Evolutionary conservation across 2,888 invertebrate species (phyloP).

Genomic region (Scaptomyza tumidula): DNA sequence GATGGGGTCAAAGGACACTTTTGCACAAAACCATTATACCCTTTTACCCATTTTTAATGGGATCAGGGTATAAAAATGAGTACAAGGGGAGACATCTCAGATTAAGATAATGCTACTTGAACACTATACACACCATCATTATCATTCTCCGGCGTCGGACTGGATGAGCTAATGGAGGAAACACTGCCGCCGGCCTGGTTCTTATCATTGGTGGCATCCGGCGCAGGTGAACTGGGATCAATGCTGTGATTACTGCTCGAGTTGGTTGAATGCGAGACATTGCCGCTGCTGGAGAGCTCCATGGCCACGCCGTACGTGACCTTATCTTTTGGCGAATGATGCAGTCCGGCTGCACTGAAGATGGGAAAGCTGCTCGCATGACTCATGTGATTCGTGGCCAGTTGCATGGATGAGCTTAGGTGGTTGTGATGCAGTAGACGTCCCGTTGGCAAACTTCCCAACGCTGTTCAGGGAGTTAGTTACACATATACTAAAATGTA

Average conservation of each 20-base stretch:
- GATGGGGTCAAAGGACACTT: too few relatives aligned
- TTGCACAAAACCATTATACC: too few relatives aligned
- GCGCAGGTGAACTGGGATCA: conserved; percentile 83
- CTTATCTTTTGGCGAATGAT: conserved; percentile 73
- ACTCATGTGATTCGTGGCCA: conserved; percentile 80
- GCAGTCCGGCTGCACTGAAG: conserved; percentile 74
- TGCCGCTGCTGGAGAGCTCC: conserved; percentile 79
- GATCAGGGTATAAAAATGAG: too few relatives aligned
- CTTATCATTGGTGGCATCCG: conserved; percentile 78
- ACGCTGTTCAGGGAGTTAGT: conserved; percentile 61
- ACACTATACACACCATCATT: conserved; percentile 82
- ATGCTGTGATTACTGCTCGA: conserved; percentile 83
- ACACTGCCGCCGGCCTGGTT: conserved; percentile 82
- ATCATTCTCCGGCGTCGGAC: conserved; percentile 83
- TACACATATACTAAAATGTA: neutral
- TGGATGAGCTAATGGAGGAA: conserved; percentile 83
- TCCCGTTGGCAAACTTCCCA: conserved; percentile 81
- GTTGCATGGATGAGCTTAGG: conserved; percentile 83
- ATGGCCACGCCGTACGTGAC: conserved; percentile 67
- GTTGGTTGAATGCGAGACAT: conserved; percentile 82
- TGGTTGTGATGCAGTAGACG: conserved; percentile 84
- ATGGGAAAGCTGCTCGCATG: conserved; percentile 81
- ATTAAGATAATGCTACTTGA: too few relatives aligned
- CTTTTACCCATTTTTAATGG: too few relatives aligned
- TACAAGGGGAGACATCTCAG: too few relatives aligned